Evolutionary conservation across 2,113 vertebrate genomes (phyloP).

Genomic region (Mustelus asterias): DNA sequence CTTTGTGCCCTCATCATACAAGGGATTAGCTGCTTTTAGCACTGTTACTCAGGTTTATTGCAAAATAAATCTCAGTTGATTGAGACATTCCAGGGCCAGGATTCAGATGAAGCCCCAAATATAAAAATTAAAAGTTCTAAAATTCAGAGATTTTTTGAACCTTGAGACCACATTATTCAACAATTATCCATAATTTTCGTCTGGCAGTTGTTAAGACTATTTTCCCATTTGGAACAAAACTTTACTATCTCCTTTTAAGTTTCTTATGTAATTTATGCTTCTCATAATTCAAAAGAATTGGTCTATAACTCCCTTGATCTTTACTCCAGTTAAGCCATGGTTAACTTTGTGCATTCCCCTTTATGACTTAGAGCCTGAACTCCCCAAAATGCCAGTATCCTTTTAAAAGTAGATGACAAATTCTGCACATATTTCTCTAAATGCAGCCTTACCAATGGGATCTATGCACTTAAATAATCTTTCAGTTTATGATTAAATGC

Average conservation of each 20-base stretch:
- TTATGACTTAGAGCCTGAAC: background rate
- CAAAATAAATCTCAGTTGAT: background rate
- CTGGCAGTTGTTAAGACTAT: background rate
- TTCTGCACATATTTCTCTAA: background rate
- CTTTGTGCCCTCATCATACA: background rate
- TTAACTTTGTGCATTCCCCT: background rate
- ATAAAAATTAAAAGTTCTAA: no score
- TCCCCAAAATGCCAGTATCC: background rate
- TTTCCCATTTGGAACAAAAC: background rate
- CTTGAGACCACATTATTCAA: background rate
- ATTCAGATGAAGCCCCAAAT: background rate
- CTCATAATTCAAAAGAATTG: background rate
- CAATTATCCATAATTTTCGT: background rate
- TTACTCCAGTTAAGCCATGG: background rate
- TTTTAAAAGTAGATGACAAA: background rate
- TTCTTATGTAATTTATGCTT: background rate
- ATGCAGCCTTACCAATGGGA: background rate
- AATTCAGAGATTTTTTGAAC: no score
- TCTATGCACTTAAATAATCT: background rate
- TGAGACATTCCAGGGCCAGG: background rate
- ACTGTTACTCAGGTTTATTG: background rate
- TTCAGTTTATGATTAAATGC: background rate
- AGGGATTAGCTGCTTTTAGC: background rate
- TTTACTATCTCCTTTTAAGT: background rate
- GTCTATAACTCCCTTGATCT: background rate